phyloP scores from a whole-genome alignment of 92 coral and sea anemone species.

The Parazoanthus darwini region DNA sequence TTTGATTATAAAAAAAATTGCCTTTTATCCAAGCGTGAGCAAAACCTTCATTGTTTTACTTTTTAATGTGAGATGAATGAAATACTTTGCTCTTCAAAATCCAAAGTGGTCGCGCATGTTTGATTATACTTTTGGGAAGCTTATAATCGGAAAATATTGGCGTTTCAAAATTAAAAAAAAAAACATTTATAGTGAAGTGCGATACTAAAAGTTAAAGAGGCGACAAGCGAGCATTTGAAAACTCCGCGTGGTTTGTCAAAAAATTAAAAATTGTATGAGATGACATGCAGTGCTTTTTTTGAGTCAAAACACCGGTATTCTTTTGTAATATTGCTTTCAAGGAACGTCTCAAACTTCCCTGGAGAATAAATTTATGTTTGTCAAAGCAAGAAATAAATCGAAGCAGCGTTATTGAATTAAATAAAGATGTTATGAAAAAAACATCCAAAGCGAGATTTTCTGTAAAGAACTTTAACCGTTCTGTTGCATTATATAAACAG shows the following conservation, averaged over 20 bases:
- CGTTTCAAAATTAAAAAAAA: conserved; percentile 14
- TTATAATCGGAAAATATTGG: conserved; percentile 16
- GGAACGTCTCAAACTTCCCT: conserved; percentile 36
- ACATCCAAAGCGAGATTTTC: conserved; percentile 22
- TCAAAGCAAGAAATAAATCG: conserved; percentile 29
- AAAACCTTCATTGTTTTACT: not conserved
- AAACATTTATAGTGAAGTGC: conserved; percentile 28
- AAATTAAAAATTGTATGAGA: conserved; percentile 17
- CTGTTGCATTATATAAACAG: conserved; percentile 21
- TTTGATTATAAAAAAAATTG: conserved; percentile 7
- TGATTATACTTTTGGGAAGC: conserved; percentile 12
- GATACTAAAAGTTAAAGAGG: conserved; percentile 25
- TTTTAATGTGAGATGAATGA: not conserved
- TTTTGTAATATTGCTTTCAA: conserved; percentile 16
- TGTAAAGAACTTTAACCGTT: conserved; percentile 35
- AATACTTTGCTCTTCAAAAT: conserved; percentile 3
- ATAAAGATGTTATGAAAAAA: conserved; percentile 24
- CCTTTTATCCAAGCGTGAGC: not conserved
- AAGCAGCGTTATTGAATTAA: conserved; percentile 15
- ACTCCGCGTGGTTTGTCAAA: conserved; percentile 37
- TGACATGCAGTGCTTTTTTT: conserved; percentile 25
- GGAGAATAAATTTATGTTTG: conserved; percentile 26
- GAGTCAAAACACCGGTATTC: conserved; percentile 33
- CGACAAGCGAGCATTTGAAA: conserved; percentile 23
- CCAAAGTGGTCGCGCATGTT: conserved; percentile 12